Base-by-base conservation (phyloP, 1,140 invertebrate genomes). In the Drosophila setifemur region DNA sequence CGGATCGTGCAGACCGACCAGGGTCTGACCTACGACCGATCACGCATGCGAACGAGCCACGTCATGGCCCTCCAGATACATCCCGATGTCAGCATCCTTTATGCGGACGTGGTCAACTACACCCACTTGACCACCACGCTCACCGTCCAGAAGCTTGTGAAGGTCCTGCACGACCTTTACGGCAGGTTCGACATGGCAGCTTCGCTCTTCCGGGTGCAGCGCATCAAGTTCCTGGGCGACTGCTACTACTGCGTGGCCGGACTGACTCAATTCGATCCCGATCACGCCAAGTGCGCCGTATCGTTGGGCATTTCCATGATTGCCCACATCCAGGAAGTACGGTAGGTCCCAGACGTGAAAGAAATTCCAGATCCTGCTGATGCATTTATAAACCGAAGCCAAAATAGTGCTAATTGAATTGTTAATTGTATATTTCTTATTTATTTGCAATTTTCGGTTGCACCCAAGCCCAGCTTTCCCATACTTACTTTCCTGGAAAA, bases 51-150 rank as follows among this genome's bases (percentile, higher is more conserved):
- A 4, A 3, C 6, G 0, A 60, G 72, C 88, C 96, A 96, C 57
- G 94, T 97, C 83, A 90, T 97, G 2, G 96, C 97, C 82, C 93
- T 98, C 5, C 95, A 97, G 90, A 93, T 94, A 25, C 96, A 98
- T 90, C 92, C 95, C 2, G 95, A 98, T 90, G 97, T 98, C 5
- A 96, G 95, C 54, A 98, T 99, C 70, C 91, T 99, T 1, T 99
- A 98, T 91, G 97, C 98, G 0, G 98, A 99, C 90, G 97, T 99
- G 31, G 97, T 98, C 1, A 98, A 98, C 88, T 99, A 98, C 88
- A 98, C 98, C 0, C 93, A 95, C 23, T 92, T 99, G 75, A 97
- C 97, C 0, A 95, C 95, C 0, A 95, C 93, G 1, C 91, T 98
- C 26, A 92, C 94, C 0, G 95, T 96, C 0, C 94, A 95, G 82